A percentile compares a stretch with the other conserved stretches of the same genome.
phyloP scores from a whole-genome alignment of 2,888 invertebrate species.

The Zele albiditarsus region DNA sequence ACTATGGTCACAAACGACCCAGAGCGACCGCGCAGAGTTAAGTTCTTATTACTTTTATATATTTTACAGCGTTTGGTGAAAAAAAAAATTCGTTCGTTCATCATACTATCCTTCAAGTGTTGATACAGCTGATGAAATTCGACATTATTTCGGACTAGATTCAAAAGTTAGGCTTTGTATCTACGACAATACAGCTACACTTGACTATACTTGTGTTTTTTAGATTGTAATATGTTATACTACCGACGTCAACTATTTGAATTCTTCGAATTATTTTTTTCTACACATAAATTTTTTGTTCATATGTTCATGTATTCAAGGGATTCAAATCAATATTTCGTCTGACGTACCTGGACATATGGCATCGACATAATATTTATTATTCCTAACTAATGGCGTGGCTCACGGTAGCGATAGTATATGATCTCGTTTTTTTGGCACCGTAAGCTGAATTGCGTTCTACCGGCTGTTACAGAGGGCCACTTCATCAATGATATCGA shows the following conservation, averaged over 20 bases:
- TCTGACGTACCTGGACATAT: conserved; percentile 7
- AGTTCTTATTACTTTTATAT: too few species aligned
- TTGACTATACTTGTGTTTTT: not conserved
- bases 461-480: conserved; percentile 69
- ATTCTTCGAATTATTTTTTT: not conserved
- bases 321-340: conserved; percentile 36
- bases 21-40: too few species aligned
- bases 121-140: not conserved
- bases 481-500: conserved; percentile 67
- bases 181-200: not conserved
- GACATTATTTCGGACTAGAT: not conserved
- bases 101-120: too few species aligned
- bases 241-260: not conserved
- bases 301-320: not conserved
- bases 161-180: not conserved
- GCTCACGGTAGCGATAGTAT: conserved; percentile 65
- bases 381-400: conserved; percentile 43
- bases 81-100: too few species aligned
- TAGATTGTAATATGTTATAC: not conserved
- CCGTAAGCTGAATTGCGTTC: conserved; percentile 65
- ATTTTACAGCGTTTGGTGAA: too few species aligned
- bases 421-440: conserved; percentile 61
- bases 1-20: too few species aligned
- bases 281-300: too few species aligned
- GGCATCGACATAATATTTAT: conserved; percentile 28